These are phyloP conservation scores for Zeus faber DNA, from an alignment of 2,113 vertebrate genomes.

Conservation along the genomic window DNA sequence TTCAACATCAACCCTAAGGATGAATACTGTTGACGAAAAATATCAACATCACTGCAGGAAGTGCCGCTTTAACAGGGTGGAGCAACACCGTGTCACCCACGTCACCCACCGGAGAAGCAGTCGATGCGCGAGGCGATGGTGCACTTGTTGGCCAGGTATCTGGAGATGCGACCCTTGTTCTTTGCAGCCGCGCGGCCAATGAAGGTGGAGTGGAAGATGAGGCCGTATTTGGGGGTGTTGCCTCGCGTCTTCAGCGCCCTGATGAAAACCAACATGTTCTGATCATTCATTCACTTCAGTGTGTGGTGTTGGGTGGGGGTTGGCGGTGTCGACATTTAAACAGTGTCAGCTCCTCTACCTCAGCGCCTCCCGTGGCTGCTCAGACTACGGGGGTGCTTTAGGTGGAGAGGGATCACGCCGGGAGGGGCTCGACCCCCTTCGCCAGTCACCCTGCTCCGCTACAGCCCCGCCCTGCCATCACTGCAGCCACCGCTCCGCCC, in stretches of 20 bases:
- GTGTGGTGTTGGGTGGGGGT: no score
- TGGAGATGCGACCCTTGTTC: constrained; percentile 97
- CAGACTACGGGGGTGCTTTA: constrained; percentile 75
- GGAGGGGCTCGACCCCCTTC: constrained; percentile 4
- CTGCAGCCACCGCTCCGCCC: constrained; percentile 72
- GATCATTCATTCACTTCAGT: no score
- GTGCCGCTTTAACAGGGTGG: background rate
- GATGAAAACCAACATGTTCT: constrained; percentile 25
- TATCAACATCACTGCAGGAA: constrained; percentile 84
- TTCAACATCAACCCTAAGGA: constrained; percentile 84
- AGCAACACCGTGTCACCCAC: no score
- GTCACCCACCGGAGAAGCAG: constrained; percentile 88
- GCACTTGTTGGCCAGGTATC: constrained; percentile 97
- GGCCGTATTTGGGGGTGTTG: constrained; percentile 96
- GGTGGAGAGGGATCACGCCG: constrained; percentile 67
- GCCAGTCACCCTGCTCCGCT: constrained; percentile 68
- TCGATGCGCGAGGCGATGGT: constrained; percentile 94
- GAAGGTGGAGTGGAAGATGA: constrained; percentile 98
- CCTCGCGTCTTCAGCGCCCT: constrained; percentile 93
- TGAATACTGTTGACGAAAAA: constrained; percentile 99
- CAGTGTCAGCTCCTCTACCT: constrained; percentile 55
- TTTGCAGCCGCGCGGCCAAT: constrained; percentile 93
- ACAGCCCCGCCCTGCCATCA: constrained; percentile 84
- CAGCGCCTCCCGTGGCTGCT: constrained; percentile 72
- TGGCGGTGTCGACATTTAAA: no score